A percentile compares a stretch with the other conserved stretches of the same genome.
Conservation (phyloP, 2,113 vertebrate genomes). For the Seriola quinqueradiata region DNA sequence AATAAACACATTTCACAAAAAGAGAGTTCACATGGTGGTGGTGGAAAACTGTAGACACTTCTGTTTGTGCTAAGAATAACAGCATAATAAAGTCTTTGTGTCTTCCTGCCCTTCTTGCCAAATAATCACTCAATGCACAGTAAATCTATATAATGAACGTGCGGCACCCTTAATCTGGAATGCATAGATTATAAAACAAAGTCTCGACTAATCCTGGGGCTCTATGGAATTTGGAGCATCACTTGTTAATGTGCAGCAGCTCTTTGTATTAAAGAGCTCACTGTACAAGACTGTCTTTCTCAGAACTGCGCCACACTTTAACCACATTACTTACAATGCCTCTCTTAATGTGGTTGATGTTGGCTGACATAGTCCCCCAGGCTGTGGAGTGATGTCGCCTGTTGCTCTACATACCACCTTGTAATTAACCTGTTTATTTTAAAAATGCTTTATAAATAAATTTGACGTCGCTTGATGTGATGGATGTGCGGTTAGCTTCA, state of each 20-base stretch:
- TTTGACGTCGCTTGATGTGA: slow-evolving; percentile 33
- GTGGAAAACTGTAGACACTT: not conserved
- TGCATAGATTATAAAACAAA: slow-evolving; percentile 58
- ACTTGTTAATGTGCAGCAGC: slow-evolving; percentile 28
- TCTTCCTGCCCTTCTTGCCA: slow-evolving; percentile 12
- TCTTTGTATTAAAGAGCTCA: slow-evolving; percentile 52
- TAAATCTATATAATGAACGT: slow-evolving; percentile 43
- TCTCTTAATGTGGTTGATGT: slow-evolving; percentile 49
- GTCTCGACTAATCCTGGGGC: slow-evolving; percentile 42
- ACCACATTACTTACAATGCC: slow-evolving; percentile 23
- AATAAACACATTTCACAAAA: not conserved
- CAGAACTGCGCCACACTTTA: slow-evolving; percentile 10
- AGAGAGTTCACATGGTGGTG: slow-evolving; percentile 5
- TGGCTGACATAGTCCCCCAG: slow-evolving; percentile 3
- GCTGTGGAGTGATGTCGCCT: slow-evolving; percentile 25
- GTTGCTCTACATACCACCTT: slow-evolving; percentile 30
- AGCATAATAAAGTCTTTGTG: slow-evolving; percentile 30
- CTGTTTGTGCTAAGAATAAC: not conserved
- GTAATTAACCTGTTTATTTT: slow-evolving; percentile 65
- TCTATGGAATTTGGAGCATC: slow-evolving; percentile 51
- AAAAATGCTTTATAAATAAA: slow-evolving; percentile 42
- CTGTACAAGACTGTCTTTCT: slow-evolving; percentile 34
- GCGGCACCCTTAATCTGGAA: slow-evolving; percentile 37
- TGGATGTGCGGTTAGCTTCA: slow-evolving; percentile 48
- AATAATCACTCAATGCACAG: slow-evolving; percentile 17